These are phyloP conservation scores for Capitulum mitella DNA, from an alignment of 2,888 invertebrate genomes.

Conservation along the genomic window DNA sequence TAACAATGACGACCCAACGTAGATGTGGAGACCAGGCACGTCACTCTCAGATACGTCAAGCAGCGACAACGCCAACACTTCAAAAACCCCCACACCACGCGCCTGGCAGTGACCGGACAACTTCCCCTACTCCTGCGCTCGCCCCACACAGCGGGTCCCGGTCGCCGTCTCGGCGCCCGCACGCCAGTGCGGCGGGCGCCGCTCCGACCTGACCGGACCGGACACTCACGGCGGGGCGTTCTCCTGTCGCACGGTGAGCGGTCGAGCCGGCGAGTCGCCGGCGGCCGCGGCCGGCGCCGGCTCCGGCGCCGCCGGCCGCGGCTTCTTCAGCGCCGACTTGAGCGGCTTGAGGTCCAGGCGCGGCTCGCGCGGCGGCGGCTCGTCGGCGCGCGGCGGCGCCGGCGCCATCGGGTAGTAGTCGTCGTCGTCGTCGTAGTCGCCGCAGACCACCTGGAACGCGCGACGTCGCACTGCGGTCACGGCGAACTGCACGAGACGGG, in stretches of 20 bases:
- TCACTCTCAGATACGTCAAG: no score
- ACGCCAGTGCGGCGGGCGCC: not conserved
- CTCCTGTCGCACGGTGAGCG: not conserved
- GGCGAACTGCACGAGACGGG: no score
- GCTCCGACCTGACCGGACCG: no score
- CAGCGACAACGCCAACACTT: no score
- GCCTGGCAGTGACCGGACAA: no score
- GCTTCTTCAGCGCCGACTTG: constrained; percentile 79
- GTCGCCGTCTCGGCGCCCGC: no score
- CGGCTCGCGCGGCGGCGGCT: constrained; percentile 83
- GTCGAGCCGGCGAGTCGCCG: constrained; percentile 8
- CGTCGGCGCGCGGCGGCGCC: constrained; percentile 41
- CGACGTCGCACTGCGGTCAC: no score
- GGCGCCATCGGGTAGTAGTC: constrained; percentile 27
- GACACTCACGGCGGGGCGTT: not conserved
- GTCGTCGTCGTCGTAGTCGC: constrained; percentile 32
- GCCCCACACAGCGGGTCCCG: no score
- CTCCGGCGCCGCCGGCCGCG: not conserved
- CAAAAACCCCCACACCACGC: no score
- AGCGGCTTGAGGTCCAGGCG: constrained; percentile 83
- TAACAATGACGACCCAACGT: no score
- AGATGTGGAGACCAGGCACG: no score
- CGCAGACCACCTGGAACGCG: constrained; percentile 26
- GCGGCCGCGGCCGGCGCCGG: not conserved
- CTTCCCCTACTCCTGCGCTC: no score